These are phyloP conservation scores for Macroteleia sp. DNA, from an alignment of 2,888 invertebrate species.

Conservation along the genomic window DNA sequence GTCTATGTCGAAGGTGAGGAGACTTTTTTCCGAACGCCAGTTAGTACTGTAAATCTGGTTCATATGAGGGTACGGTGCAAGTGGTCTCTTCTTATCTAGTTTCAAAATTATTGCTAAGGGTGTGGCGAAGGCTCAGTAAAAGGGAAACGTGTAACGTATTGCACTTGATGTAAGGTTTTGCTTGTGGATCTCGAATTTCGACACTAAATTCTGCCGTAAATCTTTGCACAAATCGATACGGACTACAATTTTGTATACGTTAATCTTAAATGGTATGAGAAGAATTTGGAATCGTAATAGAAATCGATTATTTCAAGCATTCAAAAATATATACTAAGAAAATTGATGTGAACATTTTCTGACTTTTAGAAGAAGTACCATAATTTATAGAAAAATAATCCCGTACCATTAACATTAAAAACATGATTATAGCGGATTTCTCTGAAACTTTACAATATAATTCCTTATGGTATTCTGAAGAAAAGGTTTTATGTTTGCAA, in stretches of 20 bases:
- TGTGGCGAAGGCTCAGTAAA: conserved; percentile 9
- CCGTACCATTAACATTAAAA: too few relatives aligned
- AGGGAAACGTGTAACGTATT: conserved; percentile 1
- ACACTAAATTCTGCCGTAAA: conserved; percentile 26
- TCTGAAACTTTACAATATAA: too few relatives aligned
- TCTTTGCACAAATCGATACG: conserved; percentile 21
- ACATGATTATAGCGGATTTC: too few relatives aligned
- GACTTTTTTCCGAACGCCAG: conserved; percentile 40
- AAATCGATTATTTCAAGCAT: too few relatives aligned
- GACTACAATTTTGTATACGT: conserved; percentile 31
- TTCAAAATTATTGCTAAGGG: conserved; percentile 12
- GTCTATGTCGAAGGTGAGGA: conserved; percentile 55
- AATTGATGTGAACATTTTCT: too few relatives aligned
- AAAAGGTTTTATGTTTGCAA: too few relatives aligned
- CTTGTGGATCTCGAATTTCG: conserved; percentile 20
- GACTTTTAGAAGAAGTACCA: too few relatives aligned
- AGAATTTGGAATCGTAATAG: conserved; percentile 15
- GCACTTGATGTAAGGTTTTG: conserved; percentile 27
- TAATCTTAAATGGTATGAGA: background rate
- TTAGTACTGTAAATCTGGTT: conserved; percentile 46
- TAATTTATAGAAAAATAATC: too few relatives aligned
- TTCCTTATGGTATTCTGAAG: too few relatives aligned
- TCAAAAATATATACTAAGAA: too few relatives aligned
- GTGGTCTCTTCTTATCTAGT: conserved; percentile 16
- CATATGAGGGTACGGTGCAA: conserved; percentile 18